A percentile compares a stretch with the other conserved stretches of the same genome.
phyloP scores from a whole-genome alignment of 2,113 vertebrate species.

The Hipposideros armiger region DNA sequence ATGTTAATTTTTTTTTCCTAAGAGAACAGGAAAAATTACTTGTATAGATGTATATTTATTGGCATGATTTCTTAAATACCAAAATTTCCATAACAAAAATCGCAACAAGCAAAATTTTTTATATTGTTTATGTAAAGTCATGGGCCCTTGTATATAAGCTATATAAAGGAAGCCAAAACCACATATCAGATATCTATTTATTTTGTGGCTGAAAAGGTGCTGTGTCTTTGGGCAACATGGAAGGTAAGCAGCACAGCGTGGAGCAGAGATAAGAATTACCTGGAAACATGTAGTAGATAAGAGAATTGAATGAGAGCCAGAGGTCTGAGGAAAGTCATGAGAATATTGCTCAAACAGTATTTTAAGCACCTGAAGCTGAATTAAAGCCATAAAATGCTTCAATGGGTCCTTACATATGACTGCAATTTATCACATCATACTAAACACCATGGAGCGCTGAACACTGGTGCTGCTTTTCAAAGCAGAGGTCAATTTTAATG shows the following conservation, averaged over 20 bases:
- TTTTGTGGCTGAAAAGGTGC: not conserved
- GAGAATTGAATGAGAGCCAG: conserved; percentile 27
- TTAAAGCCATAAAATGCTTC: conserved; percentile 62
- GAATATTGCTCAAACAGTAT: conserved; percentile 9
- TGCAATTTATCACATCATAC: conserved; percentile 42
- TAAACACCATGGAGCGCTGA: not conserved
- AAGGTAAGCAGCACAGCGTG: not conserved
- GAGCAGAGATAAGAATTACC: not conserved
- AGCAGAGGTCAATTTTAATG: conserved; percentile 46
- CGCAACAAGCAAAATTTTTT: not conserved
- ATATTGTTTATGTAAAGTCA: not conserved
- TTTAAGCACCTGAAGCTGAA: conserved; percentile 62
- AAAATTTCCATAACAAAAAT: not conserved
- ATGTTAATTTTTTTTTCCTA: not conserved
- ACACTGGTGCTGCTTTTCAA: conserved; percentile 35
- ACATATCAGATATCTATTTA: too few relatives aligned
- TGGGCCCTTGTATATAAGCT: not conserved
- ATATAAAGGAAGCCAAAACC: not conserved
- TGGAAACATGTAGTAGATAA: conserved; percentile 4
- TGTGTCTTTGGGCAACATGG: not conserved
- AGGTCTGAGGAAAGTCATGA: not conserved
- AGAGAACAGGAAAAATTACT: not conserved
- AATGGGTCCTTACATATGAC: conserved; percentile 14
- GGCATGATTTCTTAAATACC: not conserved
- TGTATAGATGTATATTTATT: not conserved